Base-by-base conservation (phyloP, 2,888 invertebrate genomes). In the Griposia aprilina region DNA sequence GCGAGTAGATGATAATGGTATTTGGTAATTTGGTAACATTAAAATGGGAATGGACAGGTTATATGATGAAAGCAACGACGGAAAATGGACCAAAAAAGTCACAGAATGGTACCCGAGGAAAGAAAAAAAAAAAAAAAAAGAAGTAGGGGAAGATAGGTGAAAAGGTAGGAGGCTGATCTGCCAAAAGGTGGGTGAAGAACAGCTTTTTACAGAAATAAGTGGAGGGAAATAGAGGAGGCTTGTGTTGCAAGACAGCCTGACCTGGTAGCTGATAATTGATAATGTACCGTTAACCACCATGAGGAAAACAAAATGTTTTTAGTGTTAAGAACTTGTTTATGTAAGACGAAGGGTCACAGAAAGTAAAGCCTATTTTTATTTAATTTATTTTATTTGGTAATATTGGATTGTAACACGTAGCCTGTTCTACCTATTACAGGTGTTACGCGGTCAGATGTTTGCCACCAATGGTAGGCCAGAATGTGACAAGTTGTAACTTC, bases 1-100 rank as follows among this genome's bases (percentile, higher is more conserved):
- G 45, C 41, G 50, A 60, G 55, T 78, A 66, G 20, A 83, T 23
- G n/a, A 10, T 45, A 45, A 45, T 45, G 45, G 45, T 10, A 45
- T 10, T 10, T 45, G 41, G 36, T 36, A 36, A 41, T 36, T 36
- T 63, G 23, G 63, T 13, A 36, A 63, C 23, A 23, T 23, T 63
- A 63, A 63, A 13, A 48, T 67, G 26, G 26, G 20, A 26, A 26
- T 48, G 20, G 48, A 13, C 13, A 13, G 11, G 20, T 11, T 0
- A 30, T 30, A 30, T 62, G 30, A 30, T 60, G 11, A 20, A 20
- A 30, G 11, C 17, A 30, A 62, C 10, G 20, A 20, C 26, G 30
- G 10, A 60, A 20, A 20, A 30, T 17, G 5, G 0, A 20, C 45
- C 10, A 11, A 11, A 41, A 26, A 26, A 66, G 20, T 26, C 26